Percentiles rank a stretch among this genome's conserved stretches.
phyloP scores from a whole-genome alignment of 2,888 invertebrate genomes.

The Acanthosepion esculentum region DNA sequence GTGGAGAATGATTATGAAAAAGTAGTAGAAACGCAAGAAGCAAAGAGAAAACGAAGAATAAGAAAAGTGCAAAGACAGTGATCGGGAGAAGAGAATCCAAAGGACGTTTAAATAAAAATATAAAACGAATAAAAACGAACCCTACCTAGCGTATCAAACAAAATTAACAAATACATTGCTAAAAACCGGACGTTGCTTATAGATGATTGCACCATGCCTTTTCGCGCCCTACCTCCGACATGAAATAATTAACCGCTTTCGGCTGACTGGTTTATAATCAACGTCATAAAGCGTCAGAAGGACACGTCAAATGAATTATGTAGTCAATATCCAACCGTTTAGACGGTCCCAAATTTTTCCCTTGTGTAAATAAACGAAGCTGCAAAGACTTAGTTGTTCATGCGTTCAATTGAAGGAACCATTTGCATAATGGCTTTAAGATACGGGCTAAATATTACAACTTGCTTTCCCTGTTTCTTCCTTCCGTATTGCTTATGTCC shows the following conservation, averaged over 20 bases:
- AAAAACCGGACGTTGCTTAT: neutral
- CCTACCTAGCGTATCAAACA: neutral
- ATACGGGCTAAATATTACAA: neutral
- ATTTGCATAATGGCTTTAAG: neutral
- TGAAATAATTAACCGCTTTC: neutral
- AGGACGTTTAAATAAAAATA: too few relatives aligned
- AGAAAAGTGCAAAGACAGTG: too few relatives aligned
- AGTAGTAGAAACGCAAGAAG: too few relatives aligned
- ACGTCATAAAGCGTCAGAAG: constrained; percentile 20
- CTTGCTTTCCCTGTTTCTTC: neutral
- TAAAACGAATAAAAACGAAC: neutral
- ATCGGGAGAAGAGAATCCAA: too few relatives aligned
- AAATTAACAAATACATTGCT: neutral
- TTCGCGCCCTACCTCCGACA: neutral
- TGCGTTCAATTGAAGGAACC: neutral
- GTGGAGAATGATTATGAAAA: too few relatives aligned
- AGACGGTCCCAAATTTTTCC: neutral
- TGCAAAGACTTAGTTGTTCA: neutral
- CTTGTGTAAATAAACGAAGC: neutral
- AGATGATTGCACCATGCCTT: neutral
- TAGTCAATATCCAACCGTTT: neutral
- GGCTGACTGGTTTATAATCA: neutral
- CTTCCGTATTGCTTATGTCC: neutral
- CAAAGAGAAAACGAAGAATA: too few relatives aligned
- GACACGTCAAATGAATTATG: neutral